phyloP scores from a whole-genome alignment of 2,113 vertebrate genomes.

The Garra rufa region DNA sequence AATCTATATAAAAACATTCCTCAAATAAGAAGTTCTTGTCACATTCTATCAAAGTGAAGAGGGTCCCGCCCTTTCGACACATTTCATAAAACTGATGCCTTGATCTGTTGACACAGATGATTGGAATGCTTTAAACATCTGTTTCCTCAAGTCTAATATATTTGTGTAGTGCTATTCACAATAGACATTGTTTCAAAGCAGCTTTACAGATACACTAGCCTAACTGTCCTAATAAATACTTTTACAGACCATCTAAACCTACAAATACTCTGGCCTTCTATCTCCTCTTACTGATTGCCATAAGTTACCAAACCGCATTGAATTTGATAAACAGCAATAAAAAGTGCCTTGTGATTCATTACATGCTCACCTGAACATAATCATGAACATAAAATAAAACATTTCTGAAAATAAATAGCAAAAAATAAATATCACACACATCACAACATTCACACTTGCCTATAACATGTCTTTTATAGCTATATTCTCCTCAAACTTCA shows the following conservation, averaged over 20 bases:
- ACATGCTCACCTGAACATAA: constrained; percentile 58
- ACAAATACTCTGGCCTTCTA: constrained; percentile 48
- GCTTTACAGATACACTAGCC: background rate
- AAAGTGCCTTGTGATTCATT: constrained; percentile 71
- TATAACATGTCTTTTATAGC: constrained; percentile 44
- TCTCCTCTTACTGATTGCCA: constrained; percentile 54
- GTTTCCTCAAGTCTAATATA: background rate
- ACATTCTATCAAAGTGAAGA: constrained; percentile 22
- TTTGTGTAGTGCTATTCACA: background rate
- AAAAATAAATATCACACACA: constrained; percentile 52
- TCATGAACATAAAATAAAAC: constrained; percentile 57
- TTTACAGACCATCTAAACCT: constrained; percentile 8
- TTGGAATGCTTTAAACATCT: background rate
- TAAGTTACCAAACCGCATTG: constrained; percentile 48
- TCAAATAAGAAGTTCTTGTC: background rate
- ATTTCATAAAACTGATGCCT: background rate
- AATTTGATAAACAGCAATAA: constrained; percentile 60
- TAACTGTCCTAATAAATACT: background rate
- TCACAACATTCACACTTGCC: constrained; percentile 48
- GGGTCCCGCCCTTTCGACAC: constrained; percentile 41
- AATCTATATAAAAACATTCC: background rate
- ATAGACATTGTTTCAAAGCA: background rate
- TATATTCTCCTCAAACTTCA: background rate
- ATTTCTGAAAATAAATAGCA: constrained; percentile 44
- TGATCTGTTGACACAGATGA: background rate